Percentiles rank a stretch among this genome's conserved stretches.
Evolutionary conservation across 2,797 vertebrate species (phyloP).

Genomic region (Graptemys geographica): DNA sequence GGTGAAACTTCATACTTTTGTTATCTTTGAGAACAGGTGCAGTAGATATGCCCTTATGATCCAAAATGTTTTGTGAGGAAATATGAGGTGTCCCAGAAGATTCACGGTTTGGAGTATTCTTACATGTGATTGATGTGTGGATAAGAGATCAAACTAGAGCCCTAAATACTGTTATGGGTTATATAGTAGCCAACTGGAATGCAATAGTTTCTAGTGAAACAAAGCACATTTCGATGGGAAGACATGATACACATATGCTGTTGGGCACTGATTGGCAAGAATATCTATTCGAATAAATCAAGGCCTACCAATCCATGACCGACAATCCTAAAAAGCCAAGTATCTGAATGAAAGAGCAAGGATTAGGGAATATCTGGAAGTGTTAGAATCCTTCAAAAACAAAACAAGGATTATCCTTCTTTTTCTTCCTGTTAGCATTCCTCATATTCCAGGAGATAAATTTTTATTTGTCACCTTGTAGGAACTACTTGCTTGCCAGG

Average conservation of each 20-base stretch:
- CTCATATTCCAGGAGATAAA: not conserved
- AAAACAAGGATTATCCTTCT: not conserved
- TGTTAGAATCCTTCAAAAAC: not conserved
- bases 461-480: not conserved
- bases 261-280: not conserved
- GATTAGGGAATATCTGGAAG: not conserved
- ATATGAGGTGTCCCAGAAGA: accelerated
- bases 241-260: not conserved
- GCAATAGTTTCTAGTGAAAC: not conserved
- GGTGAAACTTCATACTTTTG: not conserved
- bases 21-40: not conserved
- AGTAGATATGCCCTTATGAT: not conserved
- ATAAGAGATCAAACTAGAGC: not conserved
- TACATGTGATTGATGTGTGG: not conserved
- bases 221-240: not conserved
- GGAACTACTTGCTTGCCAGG: not conserved
- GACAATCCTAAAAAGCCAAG: not conserved
- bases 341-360: not conserved
- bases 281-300: accelerated
- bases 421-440: not conserved
- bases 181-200: not conserved
- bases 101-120: accelerated
- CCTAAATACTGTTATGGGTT: not conserved
- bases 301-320: not conserved
- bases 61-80: not conserved